A percentile compares a stretch with the other conserved stretches of the same genome.
Conservation (phyloP, 1,140 invertebrate genomes). For the Camponotus vicinus region DNA sequence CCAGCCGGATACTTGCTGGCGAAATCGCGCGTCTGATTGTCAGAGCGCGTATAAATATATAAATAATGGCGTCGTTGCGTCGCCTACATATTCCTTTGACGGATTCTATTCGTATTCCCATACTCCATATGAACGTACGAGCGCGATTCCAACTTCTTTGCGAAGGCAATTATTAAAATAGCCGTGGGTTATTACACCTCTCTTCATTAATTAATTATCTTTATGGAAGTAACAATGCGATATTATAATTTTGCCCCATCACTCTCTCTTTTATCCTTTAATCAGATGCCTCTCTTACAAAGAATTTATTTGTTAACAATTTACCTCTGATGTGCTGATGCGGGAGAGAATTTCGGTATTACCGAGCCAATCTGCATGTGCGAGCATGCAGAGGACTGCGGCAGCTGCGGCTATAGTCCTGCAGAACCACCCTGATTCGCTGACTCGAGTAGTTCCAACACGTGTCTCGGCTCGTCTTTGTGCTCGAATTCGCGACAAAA, state of each 20-base stretch:
- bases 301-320: slow-evolving; percentile 16
- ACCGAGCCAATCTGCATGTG: slow-evolving; percentile 10
- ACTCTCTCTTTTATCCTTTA: not conserved
- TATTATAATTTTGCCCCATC: not conserved
- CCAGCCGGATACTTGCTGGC: not conserved
- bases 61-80: not conserved
- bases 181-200: not conserved
- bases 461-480: slow-evolving; percentile 46
- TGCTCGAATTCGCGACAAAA: slow-evolving; percentile 59
- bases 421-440: slow-evolving; percentile 34
- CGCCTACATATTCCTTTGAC: not conserved
- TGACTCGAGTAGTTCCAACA: slow-evolving; percentile 39
- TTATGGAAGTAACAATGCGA: not conserved
- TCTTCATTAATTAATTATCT: not conserved
- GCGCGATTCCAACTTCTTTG: not conserved
- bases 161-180: slow-evolving; percentile 7
- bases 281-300: not conserved
- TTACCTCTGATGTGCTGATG: not conserved
- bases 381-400: not conserved
- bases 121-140: not conserved
- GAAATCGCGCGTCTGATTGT: slow-evolving; percentile 1
- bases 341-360: slow-evolving; percentile 2
- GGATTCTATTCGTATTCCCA: not conserved
- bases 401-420: not conserved
- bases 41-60: slow-evolving; percentile 15